phyloP scores from a whole-genome alignment of 2,113 vertebrate species.

The Albula glossodonta region DNA sequence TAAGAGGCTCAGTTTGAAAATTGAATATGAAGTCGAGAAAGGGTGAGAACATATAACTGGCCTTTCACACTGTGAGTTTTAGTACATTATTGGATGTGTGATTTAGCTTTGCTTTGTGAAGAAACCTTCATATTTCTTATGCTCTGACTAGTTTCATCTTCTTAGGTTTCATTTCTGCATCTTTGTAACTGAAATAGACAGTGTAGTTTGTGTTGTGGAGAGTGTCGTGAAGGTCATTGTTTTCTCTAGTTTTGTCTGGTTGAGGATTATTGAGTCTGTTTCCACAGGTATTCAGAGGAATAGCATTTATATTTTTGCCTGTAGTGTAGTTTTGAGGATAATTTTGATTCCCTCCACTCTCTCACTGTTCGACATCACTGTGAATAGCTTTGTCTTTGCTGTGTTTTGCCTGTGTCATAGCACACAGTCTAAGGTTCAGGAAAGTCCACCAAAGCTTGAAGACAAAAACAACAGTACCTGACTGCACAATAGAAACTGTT shows the following conservation, averaged over 20 bases:
- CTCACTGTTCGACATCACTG: background rate
- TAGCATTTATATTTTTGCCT: background rate
- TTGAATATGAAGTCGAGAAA: background rate
- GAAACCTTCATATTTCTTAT: background rate
- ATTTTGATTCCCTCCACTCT: background rate
- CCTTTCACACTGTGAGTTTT: background rate
- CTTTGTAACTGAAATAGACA: no score
- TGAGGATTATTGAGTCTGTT: no score
- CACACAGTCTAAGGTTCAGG: constrained; percentile 62
- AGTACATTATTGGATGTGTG: background rate
- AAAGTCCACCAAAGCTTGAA: constrained; percentile 46
- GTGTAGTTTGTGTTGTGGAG: no score
- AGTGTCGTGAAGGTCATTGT: no score
- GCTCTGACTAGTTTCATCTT: background rate
- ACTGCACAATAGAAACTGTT: constrained; percentile 68
- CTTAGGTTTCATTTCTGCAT: no score
- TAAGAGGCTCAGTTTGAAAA: background rate
- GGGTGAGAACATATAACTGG: background rate
- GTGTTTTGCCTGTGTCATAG: constrained; percentile 47
- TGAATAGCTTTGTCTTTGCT: background rate
- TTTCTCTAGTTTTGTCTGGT: no score
- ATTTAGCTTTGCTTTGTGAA: background rate
- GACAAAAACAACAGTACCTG: constrained; percentile 58
- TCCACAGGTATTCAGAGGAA: no score
- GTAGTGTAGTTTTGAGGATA: no score